phyloP scores from a whole-genome alignment of 1,140 invertebrate species.

The Zaprionus nigranus region DNA sequence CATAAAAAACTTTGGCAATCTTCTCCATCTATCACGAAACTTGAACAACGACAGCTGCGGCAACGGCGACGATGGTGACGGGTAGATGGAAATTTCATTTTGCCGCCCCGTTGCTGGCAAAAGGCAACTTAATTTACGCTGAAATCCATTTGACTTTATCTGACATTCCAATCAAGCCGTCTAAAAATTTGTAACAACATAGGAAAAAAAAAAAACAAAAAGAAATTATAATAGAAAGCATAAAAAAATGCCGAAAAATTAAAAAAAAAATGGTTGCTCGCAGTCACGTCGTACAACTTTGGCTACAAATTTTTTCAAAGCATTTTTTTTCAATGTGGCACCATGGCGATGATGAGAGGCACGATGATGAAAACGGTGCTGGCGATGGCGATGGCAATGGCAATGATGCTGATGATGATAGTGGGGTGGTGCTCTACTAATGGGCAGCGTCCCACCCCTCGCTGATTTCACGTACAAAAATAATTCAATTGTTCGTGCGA shows the following conservation, averaged over 20 bases:
- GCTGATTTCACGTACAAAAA: conserved; percentile 73
- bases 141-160: conserved; percentile 84
- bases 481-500: conserved; percentile 83
- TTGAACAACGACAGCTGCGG: conserved; percentile 46
- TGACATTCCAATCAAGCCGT: conserved; percentile 83
- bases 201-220: conserved; percentile 22
- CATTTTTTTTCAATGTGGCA: conserved; percentile 48
- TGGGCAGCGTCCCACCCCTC: conserved; percentile 71
- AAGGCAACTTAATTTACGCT: conserved; percentile 80
- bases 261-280: conserved; percentile 57
- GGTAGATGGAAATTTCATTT: conserved; percentile 54
- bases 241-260: conserved; percentile 51
- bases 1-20: conserved; percentile 35
- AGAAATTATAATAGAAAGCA: conserved; percentile 62
- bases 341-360: conserved; percentile 31
- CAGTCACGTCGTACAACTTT: conserved; percentile 81
- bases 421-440: conserved; percentile 68
- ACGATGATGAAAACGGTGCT: conserved; percentile 21
- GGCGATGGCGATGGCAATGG: conserved; percentile 16
- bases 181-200: conserved; percentile 73
- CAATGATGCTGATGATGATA: conserved; percentile 61
- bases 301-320: conserved; percentile 72
- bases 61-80: conserved; percentile 49
- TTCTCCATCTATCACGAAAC: conserved; percentile 38
- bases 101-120: conserved; percentile 48